Evolutionary conservation across 2,888 invertebrate genomes (phyloP).

Genomic region (Eupithecia vulgata): DNA sequence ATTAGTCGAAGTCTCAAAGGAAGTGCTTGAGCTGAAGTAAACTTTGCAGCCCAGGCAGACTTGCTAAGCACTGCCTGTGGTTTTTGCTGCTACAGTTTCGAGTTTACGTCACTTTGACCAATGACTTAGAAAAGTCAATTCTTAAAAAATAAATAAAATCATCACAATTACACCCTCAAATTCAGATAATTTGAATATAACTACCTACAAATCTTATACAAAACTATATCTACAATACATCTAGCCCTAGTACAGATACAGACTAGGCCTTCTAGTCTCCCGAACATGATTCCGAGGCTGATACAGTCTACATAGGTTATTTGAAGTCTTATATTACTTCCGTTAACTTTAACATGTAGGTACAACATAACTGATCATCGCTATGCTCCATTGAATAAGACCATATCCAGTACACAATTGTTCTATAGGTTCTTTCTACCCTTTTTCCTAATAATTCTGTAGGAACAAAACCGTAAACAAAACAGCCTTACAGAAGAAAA

Average conservation of each 20-base stretch:
- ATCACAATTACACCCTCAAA: conserved; percentile 36
- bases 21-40: neutral
- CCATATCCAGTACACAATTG: neutral
- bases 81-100: neutral
- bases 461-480: neutral
- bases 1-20: neutral
- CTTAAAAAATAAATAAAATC: conserved; percentile 23
- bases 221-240: conserved; percentile 76
- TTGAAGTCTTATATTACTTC: conserved; percentile 2
- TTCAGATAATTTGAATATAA: conserved; percentile 75
- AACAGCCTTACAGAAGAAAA: neutral
- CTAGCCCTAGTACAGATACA: conserved; percentile 60
- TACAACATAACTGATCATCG: conserved; percentile 1
- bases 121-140: neutral
- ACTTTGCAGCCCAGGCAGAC: neutral
- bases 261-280: conserved; percentile 71
- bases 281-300: conserved; percentile 63
- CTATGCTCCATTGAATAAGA: neutral
- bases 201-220: conserved; percentile 79
- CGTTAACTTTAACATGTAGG: neutral
- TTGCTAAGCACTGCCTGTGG: neutral
- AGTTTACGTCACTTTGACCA: neutral
- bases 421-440: neutral
- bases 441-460: neutral
- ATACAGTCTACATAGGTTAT: conserved; percentile 47